Conservation (phyloP, 2,888 invertebrate genomes). For the Chrysolina oricalcia region DNA sequence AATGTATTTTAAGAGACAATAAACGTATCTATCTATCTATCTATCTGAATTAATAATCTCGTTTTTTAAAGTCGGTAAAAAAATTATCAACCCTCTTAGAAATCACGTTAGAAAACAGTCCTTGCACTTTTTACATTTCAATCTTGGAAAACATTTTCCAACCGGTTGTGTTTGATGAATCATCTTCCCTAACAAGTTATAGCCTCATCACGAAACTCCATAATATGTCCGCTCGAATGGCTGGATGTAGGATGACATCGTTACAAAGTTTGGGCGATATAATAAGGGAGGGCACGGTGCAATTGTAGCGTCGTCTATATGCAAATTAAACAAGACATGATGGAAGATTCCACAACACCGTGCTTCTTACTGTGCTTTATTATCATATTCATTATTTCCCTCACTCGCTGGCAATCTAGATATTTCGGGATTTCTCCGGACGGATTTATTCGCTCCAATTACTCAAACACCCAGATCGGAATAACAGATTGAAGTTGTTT, state of each 20-base stretch:
- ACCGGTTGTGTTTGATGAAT: too few species aligned
- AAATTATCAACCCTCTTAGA: too few species aligned
- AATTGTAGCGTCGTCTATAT: constrained; percentile 25
- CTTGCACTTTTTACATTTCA: too few species aligned
- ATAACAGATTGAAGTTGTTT: neutral
- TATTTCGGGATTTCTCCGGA: constrained; percentile 1
- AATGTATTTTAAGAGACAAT: too few species aligned
- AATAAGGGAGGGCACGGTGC: constrained; percentile 13
- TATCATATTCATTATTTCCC: constrained; percentile 21
- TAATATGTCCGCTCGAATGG: too few species aligned
- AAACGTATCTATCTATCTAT: too few species aligned
- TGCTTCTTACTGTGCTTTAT: neutral
- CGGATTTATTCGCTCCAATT: constrained; percentile 14
- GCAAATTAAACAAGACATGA: constrained; percentile 14
- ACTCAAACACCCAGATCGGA: neutral
- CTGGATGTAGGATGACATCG: neutral
- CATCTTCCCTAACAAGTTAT: too few species aligned
- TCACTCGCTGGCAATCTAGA: constrained; percentile 1
- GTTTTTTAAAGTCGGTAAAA: too few species aligned
- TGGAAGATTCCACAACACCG: neutral
- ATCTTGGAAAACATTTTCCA: too few species aligned
- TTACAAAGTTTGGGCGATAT: constrained; percentile 15
- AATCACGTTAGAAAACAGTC: too few species aligned
- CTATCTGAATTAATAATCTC: too few species aligned
- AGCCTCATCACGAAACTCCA: too few species aligned